phyloP scores from a whole-genome alignment of 1,140 invertebrate genomes.

The Apis dorsata region DNA sequence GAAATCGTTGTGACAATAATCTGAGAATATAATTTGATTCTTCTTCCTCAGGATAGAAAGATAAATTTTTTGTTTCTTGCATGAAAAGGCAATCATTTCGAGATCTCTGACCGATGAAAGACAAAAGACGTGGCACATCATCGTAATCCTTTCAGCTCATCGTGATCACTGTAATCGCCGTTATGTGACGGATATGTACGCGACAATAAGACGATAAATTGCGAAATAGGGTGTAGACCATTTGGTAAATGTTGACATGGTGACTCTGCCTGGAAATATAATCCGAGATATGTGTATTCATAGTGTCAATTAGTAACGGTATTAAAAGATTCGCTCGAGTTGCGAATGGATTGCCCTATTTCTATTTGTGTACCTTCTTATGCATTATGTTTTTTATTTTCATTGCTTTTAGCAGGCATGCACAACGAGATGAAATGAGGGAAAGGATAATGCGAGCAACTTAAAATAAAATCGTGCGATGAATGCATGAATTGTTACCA shows the following conservation, averaged over 20 bases:
- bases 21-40: too few species aligned
- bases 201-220: constrained; percentile 8
- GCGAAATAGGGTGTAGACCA: not conserved
- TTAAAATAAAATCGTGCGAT: constrained; percentile 30
- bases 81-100: not conserved
- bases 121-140: not conserved
- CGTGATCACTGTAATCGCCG: not conserved
- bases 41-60: too few species aligned
- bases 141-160: constrained; percentile 10
- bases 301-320: not conserved
- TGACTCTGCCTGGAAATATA: not conserved
- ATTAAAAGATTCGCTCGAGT: too few species aligned
- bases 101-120: not conserved
- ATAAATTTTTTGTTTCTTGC: too few species aligned
- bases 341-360: not conserved
- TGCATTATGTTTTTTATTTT: not conserved
- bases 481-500: constrained; percentile 11
- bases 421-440: too few species aligned
- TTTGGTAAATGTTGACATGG: not conserved
- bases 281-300: constrained; percentile 13
- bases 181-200: constrained; percentile 19
- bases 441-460: constrained; percentile 30
- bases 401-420: not conserved
- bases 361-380: not conserved
- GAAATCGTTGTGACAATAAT: too few species aligned